A percentile compares a stretch with the other conserved stretches of the same genome.
phyloP scores from a whole-genome alignment of 2,113 vertebrate species.

The Passer domesticus region DNA sequence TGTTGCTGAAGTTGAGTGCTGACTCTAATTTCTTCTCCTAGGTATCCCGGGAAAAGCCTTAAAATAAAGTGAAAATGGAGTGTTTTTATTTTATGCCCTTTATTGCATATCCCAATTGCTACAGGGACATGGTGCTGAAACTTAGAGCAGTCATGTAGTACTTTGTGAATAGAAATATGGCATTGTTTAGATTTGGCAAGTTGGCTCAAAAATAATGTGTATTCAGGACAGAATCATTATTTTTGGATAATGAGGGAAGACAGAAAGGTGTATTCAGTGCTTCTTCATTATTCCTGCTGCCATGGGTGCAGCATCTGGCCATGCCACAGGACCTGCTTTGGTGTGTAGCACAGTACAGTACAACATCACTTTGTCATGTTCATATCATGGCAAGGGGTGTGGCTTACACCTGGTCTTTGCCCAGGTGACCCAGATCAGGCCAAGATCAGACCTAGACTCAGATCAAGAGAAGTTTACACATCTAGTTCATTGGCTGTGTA shows the following conservation, averaged over 20 bases:
- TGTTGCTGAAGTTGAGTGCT: not conserved
- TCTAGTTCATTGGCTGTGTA: not conserved
- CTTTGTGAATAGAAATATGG: not conserved
- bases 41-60: not conserved
- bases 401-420: not conserved
- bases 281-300: not conserved
- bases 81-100: not conserved
- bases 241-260: not conserved
- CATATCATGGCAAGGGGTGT: not conserved
- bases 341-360: not conserved
- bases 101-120: not conserved
- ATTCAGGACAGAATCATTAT: not conserved
- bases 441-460: not conserved
- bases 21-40: not conserved
- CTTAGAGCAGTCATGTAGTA: not conserved
- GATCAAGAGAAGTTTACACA: not conserved
- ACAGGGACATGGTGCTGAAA: not conserved
- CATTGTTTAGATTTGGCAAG: not conserved
- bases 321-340: not conserved
- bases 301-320: not conserved
- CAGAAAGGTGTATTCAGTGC: not conserved
- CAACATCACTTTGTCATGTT: not conserved
- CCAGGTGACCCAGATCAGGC: not conserved
- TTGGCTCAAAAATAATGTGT: not conserved
- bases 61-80: not conserved